Percentiles rank a stretch among this genome's conserved stretches.
Conservation (phyloP, 1,140 invertebrate species). For the Patella vulgata region DNA sequence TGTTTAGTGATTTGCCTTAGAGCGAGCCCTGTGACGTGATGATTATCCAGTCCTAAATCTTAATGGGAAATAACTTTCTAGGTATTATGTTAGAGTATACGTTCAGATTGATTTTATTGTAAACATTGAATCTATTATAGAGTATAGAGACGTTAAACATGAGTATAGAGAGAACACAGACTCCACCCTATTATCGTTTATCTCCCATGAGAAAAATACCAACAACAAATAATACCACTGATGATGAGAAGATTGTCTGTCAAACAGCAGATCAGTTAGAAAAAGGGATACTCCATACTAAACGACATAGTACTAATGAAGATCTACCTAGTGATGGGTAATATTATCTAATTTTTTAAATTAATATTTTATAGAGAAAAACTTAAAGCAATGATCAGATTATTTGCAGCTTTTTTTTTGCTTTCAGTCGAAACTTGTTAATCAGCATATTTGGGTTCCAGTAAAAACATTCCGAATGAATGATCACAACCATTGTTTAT, state of each 20-base stretch:
- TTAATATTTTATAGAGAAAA: background rate
- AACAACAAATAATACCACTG: slow-evolving; percentile 44
- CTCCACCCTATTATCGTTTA: slow-evolving; percentile 95
- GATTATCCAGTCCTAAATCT: too few relatives aligned
- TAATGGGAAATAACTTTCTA: too few relatives aligned
- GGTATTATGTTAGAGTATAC: too few relatives aligned
- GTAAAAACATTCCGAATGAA: too few relatives aligned
- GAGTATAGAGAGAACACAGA: slow-evolving; percentile 94
- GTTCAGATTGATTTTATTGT: too few relatives aligned
- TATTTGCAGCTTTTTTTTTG: background rate
- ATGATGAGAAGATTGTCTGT: slow-evolving; percentile 55
- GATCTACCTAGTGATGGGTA: slow-evolving; percentile 61
- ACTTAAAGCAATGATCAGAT: background rate
- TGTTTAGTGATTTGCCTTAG: too few relatives aligned
- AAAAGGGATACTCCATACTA: slow-evolving; percentile 92
- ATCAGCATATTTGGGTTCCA: too few relatives aligned
- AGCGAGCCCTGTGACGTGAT: too few relatives aligned
- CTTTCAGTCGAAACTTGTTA: slow-evolving; percentile 24
- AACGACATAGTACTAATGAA: slow-evolving; percentile 92
- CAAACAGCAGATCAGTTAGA: slow-evolving; percentile 49
- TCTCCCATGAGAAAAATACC: slow-evolving; percentile 72
- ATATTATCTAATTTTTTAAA: too few relatives aligned
- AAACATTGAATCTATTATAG: slow-evolving; percentile 71
- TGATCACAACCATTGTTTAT: too few relatives aligned
- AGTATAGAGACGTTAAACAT: slow-evolving; percentile 96